A percentile compares a stretch with the other conserved stretches of the same genome.
These are phyloP conservation scores for Neoniphon sammara DNA, from an alignment of 2,797 vertebrate species.

Conservation along the genomic window DNA sequence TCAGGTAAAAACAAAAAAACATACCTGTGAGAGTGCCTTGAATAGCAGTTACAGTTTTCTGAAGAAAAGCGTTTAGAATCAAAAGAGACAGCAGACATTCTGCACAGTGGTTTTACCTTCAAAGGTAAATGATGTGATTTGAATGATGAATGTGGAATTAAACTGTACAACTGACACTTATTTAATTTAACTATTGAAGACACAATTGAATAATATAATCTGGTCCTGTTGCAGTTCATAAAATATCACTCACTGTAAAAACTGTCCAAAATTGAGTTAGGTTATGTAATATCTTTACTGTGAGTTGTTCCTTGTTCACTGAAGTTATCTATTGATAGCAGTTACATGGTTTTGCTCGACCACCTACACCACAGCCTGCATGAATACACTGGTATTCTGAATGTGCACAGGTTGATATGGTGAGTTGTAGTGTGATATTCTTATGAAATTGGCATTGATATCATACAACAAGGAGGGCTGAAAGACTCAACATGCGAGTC, in stretches of 20 bases:
- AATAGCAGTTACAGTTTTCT: constrained; percentile 81
- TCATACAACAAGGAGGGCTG: constrained; percentile 46
- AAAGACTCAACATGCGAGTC: constrained; percentile 48
- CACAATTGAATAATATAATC: constrained; percentile 40
- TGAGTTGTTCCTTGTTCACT: constrained; percentile 44
- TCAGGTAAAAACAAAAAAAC: constrained; percentile 62
- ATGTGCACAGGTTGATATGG: constrained; percentile 56
- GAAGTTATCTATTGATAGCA: constrained; percentile 17
- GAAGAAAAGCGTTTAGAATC: constrained; percentile 80
- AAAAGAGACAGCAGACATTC: constrained; percentile 54
- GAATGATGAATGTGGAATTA: constrained; percentile 49
- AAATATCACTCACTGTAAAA: constrained; percentile 56
- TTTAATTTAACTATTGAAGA: constrained; percentile 46
- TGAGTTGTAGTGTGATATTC: constrained; percentile 23
- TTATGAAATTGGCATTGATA: constrained; percentile 34
- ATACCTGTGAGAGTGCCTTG: constrained; percentile 84
- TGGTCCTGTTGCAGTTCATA: constrained; percentile 38
- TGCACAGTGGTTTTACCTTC: constrained; percentile 51
- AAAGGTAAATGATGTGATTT: constrained; percentile 53
- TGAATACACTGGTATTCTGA: constrained; percentile 65
- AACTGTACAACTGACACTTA: constrained; percentile 20
- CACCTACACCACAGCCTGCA: constrained; percentile 58
- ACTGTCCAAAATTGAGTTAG: constrained; percentile 2
- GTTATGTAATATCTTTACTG: constrained; percentile 19
- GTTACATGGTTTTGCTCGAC: constrained; percentile 27